Base-by-base conservation (phyloP, 2,113 vertebrate genomes). In the Setophaga petechia region DNA sequence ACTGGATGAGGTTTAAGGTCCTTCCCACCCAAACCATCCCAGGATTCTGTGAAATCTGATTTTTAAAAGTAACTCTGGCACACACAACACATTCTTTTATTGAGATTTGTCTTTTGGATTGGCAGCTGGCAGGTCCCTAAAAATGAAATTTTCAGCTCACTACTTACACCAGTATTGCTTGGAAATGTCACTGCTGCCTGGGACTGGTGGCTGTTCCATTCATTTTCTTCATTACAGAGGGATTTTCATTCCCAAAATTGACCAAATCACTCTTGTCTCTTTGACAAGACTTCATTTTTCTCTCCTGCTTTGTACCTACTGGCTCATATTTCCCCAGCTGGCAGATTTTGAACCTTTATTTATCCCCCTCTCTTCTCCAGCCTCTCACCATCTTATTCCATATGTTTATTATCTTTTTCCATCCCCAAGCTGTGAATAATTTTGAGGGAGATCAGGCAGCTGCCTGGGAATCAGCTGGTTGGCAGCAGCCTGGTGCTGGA, bases 381-480 rank as follows among this genome's bases (percentile, higher is more conserved):
- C 79, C 67, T 87, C 43, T 85, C 68, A 13, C 83, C 59, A 76
- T 74, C 72, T 41, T 46, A 51, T 77, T 74, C 90, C 95, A 58
- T 90, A 51, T 69, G 82, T 93, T 92, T 73, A 81, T 95, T 88
- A 83, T 90, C 51, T 68, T 69, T 83, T 83, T 57, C 82, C 90
- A 63, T 88, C 59, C 21, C 73, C 52, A 81, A 86, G 89, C 96
- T 92, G 80, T 84, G 89, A 80, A 77, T 92, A 75, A 87, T 95
- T 90, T 51, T 59, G 73, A 58, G 67, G 68, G 80, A 58, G 69
- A 63, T 80, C 33, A 43, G 52, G 79, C 92, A 94, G 86, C 95
- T 97, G 96, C 94, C 37, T 76, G 80, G 94, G 51, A 89, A 81
- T 93, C 89, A 90, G 95, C 91, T 94, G 91, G 22, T 63, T 96